Conservation (phyloP, 2,888 invertebrate genomes). For the Phyllotreta cruciferae region DNA sequence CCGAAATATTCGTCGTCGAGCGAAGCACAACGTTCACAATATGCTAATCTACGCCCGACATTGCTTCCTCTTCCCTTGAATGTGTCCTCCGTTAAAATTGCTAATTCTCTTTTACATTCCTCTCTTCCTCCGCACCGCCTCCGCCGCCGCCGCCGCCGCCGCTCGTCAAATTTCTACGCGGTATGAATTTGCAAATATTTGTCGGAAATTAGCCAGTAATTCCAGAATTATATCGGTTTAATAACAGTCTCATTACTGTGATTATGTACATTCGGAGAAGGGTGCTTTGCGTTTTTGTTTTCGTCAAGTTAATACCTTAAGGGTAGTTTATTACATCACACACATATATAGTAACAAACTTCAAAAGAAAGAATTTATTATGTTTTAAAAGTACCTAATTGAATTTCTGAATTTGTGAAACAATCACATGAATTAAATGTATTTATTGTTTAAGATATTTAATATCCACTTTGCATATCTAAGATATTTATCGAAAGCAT, state of each 20-base stretch:
- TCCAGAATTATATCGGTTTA: slow-evolving; percentile 11
- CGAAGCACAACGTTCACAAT: slow-evolving; percentile 44
- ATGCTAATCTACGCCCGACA: slow-evolving; percentile 49
- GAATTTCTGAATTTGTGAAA: too few relatives aligned
- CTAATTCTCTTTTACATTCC: slow-evolving; percentile 51
- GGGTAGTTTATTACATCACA: too few relatives aligned
- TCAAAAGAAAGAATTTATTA: too few relatives aligned
- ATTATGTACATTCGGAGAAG: not conserved
- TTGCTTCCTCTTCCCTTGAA: slow-evolving; percentile 43
- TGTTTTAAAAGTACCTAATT: too few relatives aligned
- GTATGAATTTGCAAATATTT: slow-evolving; percentile 42
- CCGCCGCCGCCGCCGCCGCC: not conserved
- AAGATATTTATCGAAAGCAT: slow-evolving; percentile 31
- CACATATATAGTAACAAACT: too few relatives aligned
- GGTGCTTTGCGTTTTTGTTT: too few relatives aligned
- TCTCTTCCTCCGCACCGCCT: not conserved
- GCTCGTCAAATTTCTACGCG: slow-evolving; percentile 25
- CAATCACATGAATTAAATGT: too few relatives aligned
- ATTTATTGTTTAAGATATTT: slow-evolving; percentile 1
- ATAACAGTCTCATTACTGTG: not conserved
- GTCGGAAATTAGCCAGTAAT: slow-evolving; percentile 15
- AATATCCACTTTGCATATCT: slow-evolving; percentile 6
- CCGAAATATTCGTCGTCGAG: slow-evolving; percentile 39
- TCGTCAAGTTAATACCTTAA: too few relatives aligned
- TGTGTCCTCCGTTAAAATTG: slow-evolving; percentile 49